Evolutionary conservation across 2,888 invertebrate genomes (phyloP).

Genomic region (Siphonodentalium dalli): DNA sequence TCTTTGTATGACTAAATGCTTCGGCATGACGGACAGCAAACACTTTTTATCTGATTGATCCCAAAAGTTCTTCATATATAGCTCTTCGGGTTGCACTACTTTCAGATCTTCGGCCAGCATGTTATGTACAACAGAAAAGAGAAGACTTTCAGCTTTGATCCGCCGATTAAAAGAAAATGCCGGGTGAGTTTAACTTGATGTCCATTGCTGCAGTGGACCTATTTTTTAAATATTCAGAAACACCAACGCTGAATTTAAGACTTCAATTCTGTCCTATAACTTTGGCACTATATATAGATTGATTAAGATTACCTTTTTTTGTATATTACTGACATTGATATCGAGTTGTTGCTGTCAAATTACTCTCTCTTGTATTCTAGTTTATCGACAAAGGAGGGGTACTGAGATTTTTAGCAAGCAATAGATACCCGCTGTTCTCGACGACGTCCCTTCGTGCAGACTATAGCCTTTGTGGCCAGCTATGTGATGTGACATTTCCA

Average conservation of each 20-base stretch:
- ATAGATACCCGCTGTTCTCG: constrained; percentile 32
- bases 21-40: too few species aligned
- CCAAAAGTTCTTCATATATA: too few species aligned
- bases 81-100: not conserved
- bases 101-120: constrained; percentile 46
- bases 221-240: not conserved
- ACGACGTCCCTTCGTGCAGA: constrained; percentile 33
- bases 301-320: not conserved
- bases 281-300: not conserved
- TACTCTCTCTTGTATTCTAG: constrained; percentile 19
- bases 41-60: too few species aligned
- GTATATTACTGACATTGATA: too few species aligned
- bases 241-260: not conserved
- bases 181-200: constrained; percentile 29
- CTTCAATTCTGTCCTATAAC: not conserved
- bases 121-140: constrained; percentile 39
- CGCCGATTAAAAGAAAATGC: constrained; percentile 32
- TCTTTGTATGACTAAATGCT: too few species aligned
- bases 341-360: not conserved
- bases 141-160: constrained; percentile 39
- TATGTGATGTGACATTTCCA: too few species aligned
- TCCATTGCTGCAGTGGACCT: too few species aligned
- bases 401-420: constrained; percentile 31
- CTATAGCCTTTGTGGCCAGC: too few species aligned
- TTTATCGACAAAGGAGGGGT: constrained; percentile 31